Conservation (phyloP, 2,113 vertebrate genomes). For the Mungos mungo region DNA sequence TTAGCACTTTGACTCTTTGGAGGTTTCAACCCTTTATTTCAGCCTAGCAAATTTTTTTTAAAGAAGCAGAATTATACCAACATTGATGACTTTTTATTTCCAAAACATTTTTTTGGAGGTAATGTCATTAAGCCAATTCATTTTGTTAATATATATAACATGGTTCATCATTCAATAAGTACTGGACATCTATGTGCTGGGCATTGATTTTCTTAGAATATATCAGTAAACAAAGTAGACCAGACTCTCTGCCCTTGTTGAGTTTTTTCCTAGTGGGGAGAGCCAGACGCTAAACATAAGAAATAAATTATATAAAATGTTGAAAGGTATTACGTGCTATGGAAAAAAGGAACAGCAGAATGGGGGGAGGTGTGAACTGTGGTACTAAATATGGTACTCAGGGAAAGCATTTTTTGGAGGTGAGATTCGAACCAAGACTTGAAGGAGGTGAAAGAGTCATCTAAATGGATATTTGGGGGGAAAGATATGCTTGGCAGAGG, state of each 20-base stretch:
- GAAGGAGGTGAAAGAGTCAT: background rate
- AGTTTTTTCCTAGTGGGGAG: background rate
- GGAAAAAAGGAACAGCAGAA: background rate
- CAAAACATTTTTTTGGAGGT: slow-evolving; percentile 24
- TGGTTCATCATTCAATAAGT: background rate
- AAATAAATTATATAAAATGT: background rate
- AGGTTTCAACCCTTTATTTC: slow-evolving; percentile 17
- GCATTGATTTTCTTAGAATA: background rate
- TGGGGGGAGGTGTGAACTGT: background rate
- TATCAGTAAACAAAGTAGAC: background rate
- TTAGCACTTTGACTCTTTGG: background rate
- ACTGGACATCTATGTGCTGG: background rate
- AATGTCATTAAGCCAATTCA: background rate
- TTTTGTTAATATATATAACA: background rate
- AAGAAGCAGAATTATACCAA: background rate
- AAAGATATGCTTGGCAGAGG: background rate
- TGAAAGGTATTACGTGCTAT: background rate
- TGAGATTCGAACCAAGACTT: background rate
- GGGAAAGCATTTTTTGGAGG: background rate
- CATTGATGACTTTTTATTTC: background rate
- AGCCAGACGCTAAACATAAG: background rate
- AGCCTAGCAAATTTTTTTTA: background rate
- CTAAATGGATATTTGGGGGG: background rate
- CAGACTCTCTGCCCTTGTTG: background rate
- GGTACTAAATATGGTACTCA: background rate